phyloP scores from a whole-genome alignment of 2,888 invertebrate species.

The Leptothorax acervorum region DNA sequence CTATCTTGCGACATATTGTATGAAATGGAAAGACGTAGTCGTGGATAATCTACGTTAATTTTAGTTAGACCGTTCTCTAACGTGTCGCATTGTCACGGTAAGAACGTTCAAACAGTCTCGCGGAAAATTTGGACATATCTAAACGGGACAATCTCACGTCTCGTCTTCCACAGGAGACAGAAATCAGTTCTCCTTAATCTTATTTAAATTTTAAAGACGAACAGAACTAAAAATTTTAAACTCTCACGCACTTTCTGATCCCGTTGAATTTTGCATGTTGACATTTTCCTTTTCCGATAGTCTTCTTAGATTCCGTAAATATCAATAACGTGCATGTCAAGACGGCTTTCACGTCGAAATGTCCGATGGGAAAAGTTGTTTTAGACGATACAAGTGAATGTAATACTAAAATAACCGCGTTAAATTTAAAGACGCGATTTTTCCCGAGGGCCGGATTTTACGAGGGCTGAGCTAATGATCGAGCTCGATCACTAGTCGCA shows the following conservation, averaged over 20 bases:
- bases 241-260: not conserved
- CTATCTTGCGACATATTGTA: not conserved
- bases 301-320: not conserved
- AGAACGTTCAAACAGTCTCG: not conserved
- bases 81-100: not conserved
- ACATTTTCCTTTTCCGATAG: not conserved
- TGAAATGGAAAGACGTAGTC: not conserved
- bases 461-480: slow-evolving; percentile 22
- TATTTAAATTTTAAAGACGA: not conserved
- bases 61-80: not conserved
- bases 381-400: not conserved
- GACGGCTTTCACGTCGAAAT: slow-evolving; percentile 9
- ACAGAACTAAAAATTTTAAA: not conserved
- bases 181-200: not conserved
- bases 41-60: not conserved
- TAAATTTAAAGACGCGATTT: slow-evolving; percentile 4
- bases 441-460: slow-evolving; percentile 5
- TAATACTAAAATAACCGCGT: slow-evolving; percentile 49
- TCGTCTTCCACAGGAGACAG: not conserved
- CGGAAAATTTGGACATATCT: not conserved
- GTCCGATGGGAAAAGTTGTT: slow-evolving; percentile 43
- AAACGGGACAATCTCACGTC: not conserved
- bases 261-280: slow-evolving; percentile 29
- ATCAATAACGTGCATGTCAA: slow-evolving; percentile 18
- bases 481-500: slow-evolving; percentile 37